Percentiles rank a stretch among this genome's conserved stretches.
Conservation (phyloP, 1,140 invertebrate species). For the Apis florea region DNA sequence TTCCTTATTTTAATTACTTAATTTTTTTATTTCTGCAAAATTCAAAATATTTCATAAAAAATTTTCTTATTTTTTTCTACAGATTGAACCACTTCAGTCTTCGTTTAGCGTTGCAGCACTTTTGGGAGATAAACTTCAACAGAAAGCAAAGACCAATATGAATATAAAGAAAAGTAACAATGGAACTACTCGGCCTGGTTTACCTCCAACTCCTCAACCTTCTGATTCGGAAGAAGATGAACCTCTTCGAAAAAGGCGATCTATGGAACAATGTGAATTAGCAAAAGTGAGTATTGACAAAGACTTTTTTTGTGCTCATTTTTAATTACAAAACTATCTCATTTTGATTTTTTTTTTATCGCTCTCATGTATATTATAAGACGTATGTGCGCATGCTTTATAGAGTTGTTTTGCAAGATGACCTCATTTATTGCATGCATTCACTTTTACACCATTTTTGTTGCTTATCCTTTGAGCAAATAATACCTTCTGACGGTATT, state of each 20-base stretch:
- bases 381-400: constrained; percentile 5
- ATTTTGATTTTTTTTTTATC: constrained; percentile 37
- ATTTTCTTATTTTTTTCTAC: constrained; percentile 47
- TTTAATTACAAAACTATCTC: constrained; percentile 3
- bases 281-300: constrained; percentile 72
- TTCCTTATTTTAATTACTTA: neutral
- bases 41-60: neutral
- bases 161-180: constrained; percentile 44
- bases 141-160: constrained; percentile 42
- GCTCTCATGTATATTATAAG: constrained; percentile 22
- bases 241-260: constrained; percentile 70
- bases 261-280: constrained; percentile 71
- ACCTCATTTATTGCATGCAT: constrained; percentile 49
- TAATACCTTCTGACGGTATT: constrained; percentile 39
- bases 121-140: constrained; percentile 71
- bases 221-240: constrained; percentile 81
- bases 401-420: constrained; percentile 54
- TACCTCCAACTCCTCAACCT: constrained; percentile 80
- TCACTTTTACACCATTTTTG: constrained; percentile 41
- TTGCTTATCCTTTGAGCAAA: constrained; percentile 48
- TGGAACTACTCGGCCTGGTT: constrained; percentile 43
- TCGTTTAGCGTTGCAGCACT: constrained; percentile 77
- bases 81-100: constrained; percentile 75
- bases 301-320: constrained; percentile 6
- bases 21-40: neutral